Conservation (phyloP, 2,113 vertebrate species). For the Syngnathoides biaculeatus region DNA sequence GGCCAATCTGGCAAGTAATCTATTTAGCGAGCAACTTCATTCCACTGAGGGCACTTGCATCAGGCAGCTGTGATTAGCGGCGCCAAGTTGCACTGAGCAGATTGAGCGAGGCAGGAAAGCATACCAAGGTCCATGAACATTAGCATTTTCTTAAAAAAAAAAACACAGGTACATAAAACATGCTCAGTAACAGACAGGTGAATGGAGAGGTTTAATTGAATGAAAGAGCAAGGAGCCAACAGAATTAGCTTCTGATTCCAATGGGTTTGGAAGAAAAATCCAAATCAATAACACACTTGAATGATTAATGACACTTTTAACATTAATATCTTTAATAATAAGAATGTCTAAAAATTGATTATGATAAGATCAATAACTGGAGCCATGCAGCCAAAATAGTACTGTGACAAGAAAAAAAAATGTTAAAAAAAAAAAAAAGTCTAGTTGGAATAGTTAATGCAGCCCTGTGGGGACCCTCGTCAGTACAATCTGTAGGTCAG, state of each 20-base stretch:
- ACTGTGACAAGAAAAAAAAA: too few species aligned
- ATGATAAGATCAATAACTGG: background rate
- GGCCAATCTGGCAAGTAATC: background rate
- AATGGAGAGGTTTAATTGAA: background rate
- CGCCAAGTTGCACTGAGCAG: background rate
- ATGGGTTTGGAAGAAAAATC: background rate
- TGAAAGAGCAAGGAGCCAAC: background rate
- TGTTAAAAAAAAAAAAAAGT: too few species aligned
- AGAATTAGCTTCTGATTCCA: background rate
- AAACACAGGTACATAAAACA: background rate
- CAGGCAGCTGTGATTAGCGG: constrained; percentile 1
- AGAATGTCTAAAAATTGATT: background rate
- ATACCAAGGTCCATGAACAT: background rate
- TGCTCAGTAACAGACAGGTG: background rate
- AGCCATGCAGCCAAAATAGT: too few species aligned
- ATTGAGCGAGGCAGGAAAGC: background rate
- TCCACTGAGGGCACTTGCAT: background rate
- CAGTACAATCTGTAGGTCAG: too few species aligned
- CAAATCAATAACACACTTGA: background rate
- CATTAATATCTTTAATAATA: background rate
- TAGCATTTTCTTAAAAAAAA: background rate
- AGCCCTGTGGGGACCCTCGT: too few species aligned
- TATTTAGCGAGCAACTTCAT: constrained; percentile 4
- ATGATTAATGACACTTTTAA: background rate
- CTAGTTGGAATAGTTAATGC: too few species aligned